Percentiles rank a stretch among this genome's conserved stretches.
phyloP scores from a whole-genome alignment of 2,113 vertebrate genomes.

The Gasterosteus nipponicus region DNA sequence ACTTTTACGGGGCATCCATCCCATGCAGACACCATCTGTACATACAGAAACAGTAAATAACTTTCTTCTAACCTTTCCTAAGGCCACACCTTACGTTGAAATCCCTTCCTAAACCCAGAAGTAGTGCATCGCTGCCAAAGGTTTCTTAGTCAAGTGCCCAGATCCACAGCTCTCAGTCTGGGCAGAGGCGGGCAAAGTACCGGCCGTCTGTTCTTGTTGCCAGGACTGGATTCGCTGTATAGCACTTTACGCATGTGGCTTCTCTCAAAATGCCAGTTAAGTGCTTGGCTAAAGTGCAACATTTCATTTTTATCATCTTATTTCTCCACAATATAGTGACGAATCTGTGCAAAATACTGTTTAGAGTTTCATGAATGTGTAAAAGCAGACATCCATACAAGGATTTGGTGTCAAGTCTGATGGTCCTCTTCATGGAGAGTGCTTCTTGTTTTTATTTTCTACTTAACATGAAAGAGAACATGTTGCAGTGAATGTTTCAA shows the following conservation, averaged over 20 bases:
- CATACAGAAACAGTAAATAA: conserved; percentile 35
- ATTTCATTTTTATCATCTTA: conserved; percentile 31
- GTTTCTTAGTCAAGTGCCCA: conserved; percentile 45
- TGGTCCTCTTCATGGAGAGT: background rate
- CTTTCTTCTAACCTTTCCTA: conserved; percentile 43
- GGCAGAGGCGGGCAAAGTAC: conserved; percentile 37
- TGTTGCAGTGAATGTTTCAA: background rate
- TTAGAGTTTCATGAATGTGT: background rate
- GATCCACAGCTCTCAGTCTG: conserved; percentile 34
- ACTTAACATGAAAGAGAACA: background rate
- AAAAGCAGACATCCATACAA: too few species aligned
- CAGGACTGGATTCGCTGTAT: conserved; percentile 43
- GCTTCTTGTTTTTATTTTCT: background rate
- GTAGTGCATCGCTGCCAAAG: conserved; percentile 50
- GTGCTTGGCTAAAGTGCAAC: conserved; percentile 47
- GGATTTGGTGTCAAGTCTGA: background rate
- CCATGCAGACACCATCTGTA: conserved; percentile 27
- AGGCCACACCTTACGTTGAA: conserved; percentile 47
- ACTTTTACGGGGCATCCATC: conserved; percentile 29
- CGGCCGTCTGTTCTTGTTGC: conserved; percentile 51
- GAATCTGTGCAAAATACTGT: conserved; percentile 27
- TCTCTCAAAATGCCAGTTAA: conserved; percentile 52
- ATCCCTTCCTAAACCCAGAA: conserved; percentile 51
- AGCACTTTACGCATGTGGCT: conserved; percentile 43
- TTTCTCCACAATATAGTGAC: conserved; percentile 22